Percentiles rank a stretch among this genome's conserved stretches.
Evolutionary conservation across 64 coral and sea anemone genomes (phyloP).

Genomic region (Acropora tenuis): DNA sequence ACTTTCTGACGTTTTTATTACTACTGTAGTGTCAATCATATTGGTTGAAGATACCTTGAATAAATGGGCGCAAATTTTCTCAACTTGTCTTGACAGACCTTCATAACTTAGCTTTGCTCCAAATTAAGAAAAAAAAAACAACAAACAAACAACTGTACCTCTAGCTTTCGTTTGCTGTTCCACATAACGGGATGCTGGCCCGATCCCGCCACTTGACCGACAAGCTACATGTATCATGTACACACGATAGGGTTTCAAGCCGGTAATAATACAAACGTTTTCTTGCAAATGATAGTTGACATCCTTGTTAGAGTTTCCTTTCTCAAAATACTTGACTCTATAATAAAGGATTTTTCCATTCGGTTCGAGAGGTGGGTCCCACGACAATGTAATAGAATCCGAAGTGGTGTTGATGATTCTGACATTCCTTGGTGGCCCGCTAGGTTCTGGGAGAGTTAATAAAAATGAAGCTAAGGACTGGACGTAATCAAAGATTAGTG

Average conservation of each 20-base stretch:
- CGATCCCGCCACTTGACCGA: constrained; percentile 23
- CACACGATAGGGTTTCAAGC: constrained; percentile 19
- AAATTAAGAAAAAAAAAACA: neutral
- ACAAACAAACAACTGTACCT: constrained; percentile 24
- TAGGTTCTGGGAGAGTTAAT: constrained; percentile 51
- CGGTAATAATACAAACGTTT: neutral
- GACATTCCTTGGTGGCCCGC: constrained; percentile 66
- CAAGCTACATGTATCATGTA: constrained; percentile 58
- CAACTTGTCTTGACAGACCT: no score
- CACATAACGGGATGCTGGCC: constrained; percentile 12
- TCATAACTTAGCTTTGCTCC: neutral
- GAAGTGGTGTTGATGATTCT: constrained; percentile 10
- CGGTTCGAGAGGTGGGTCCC: constrained; percentile 56
- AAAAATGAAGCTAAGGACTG: neutral
- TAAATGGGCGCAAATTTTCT: no score
- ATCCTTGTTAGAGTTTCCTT: neutral
- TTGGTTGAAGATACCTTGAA: no score
- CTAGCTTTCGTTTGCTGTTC: constrained; percentile 9
- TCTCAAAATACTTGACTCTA: neutral
- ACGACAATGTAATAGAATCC: constrained; percentile 32
- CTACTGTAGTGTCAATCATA: no score
- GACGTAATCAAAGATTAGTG: no score
- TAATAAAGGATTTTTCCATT: constrained; percentile 63
- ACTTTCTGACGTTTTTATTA: no score
- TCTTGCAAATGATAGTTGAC: neutral